Conservation (phyloP, 2,888 invertebrate species). For the Caenorhabditis sp. region DNA sequence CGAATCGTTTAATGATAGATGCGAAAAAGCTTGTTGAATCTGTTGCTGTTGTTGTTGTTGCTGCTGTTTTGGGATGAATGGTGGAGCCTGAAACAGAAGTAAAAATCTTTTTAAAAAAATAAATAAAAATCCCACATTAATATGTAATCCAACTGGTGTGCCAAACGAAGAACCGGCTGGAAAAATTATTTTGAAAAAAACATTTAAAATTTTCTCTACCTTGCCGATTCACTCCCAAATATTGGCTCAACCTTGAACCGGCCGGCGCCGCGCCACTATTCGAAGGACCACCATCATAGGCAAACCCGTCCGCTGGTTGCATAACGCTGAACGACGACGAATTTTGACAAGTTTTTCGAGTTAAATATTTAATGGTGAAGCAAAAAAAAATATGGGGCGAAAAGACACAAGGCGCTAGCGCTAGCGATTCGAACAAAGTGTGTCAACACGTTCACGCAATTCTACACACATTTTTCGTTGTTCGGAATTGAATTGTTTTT, state of each 20-base stretch:
- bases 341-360: not conserved
- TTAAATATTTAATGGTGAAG: not conserved
- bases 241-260: slow-evolving; percentile 34
- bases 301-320: slow-evolving; percentile 42
- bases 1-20: slow-evolving; percentile 7
- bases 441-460: not conserved
- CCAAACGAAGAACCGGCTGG: slow-evolving; percentile 25
- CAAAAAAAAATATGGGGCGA: not conserved
- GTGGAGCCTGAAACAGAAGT: slow-evolving; percentile 19
- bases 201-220: slow-evolving; percentile 5
- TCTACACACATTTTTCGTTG: not conserved
- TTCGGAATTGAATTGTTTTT: too few species aligned
- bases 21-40: slow-evolving; percentile 6
- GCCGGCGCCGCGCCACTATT: slow-evolving; percentile 18
- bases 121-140: slow-evolving; percentile 22
- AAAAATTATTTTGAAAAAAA: not conserved
- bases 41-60: slow-evolving; percentile 16
- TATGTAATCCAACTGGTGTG: slow-evolving; percentile 9
- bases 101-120: not conserved
- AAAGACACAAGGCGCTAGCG: not conserved
- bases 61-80: slow-evolving; percentile 38
- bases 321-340: slow-evolving; percentile 7
- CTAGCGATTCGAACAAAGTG: not conserved
- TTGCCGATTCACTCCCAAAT: slow-evolving; percentile 24
- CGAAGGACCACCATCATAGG: slow-evolving; percentile 34